Conservation (phyloP, 2,888 invertebrate species). For the Brassicogethes aeneus region DNA sequence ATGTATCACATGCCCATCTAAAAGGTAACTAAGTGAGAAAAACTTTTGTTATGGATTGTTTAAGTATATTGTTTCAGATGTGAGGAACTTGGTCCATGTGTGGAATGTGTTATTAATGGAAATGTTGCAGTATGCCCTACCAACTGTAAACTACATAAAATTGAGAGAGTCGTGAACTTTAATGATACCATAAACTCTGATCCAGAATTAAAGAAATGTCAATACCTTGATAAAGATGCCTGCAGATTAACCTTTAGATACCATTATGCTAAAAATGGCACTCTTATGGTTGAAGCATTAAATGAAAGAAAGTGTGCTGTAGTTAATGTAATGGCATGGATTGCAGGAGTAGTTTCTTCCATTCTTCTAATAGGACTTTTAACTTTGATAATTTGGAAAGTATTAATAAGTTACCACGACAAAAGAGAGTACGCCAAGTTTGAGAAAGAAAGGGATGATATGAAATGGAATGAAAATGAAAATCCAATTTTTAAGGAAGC, state of each 20-base stretch:
- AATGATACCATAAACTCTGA: too few species aligned
- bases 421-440: conserved; percentile 67
- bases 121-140: too few species aligned
- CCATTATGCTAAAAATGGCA: neutral
- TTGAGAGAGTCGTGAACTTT: too few species aligned
- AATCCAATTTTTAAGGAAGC: conserved; percentile 80
- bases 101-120: conserved; percentile 52
- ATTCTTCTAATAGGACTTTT: conserved; percentile 65
- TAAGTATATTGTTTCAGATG: conserved; percentile 41
- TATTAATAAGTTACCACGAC: conserved; percentile 63
- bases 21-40: conserved; percentile 39
- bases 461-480: conserved; percentile 65
- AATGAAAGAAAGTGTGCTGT: neutral
- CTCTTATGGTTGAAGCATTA: neutral
- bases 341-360: conserved; percentile 58
- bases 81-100: conserved; percentile 59
- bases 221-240: neutral
- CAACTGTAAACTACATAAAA: too few species aligned
- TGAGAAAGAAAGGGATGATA: conserved; percentile 54
- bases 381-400: conserved; percentile 67
- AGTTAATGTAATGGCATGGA: too few species aligned
- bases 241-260: neutral
- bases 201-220: neutral
- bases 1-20: conserved; percentile 59
- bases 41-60: neutral